phyloP scores from a whole-genome alignment of 2,113 vertebrate genomes.

The Silurus meridionalis region DNA sequence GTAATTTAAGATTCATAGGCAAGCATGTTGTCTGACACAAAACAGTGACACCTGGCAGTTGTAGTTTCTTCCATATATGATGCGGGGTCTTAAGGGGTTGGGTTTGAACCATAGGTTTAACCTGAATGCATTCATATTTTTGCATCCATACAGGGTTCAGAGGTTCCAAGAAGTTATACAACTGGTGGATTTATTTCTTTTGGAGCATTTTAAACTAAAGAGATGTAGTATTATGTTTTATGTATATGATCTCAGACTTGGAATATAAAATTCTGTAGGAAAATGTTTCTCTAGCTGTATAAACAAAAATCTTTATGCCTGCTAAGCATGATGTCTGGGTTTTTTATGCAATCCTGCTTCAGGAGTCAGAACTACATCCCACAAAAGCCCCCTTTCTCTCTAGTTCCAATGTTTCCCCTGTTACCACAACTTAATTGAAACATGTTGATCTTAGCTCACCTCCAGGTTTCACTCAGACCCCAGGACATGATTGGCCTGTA shows the following conservation, averaged over 20 bases:
- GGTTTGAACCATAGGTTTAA: not conserved
- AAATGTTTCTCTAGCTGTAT: slow-evolving; percentile 30
- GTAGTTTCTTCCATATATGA: not conserved
- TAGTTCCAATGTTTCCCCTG: not conserved
- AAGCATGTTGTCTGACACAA: not conserved
- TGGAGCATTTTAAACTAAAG: slow-evolving; percentile 1
- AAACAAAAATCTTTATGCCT: slow-evolving; percentile 14
- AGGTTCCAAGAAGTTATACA: not conserved
- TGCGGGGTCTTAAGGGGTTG: not conserved
- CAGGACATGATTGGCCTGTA: not conserved
- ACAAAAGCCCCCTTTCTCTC: not conserved
- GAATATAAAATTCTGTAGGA: slow-evolving; percentile 13
- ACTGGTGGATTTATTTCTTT: not conserved
- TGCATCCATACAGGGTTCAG: not conserved
- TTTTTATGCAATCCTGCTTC: not conserved
- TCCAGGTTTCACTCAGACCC: slow-evolving; percentile 13
- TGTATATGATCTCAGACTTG: slow-evolving; percentile 22
- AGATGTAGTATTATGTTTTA: not conserved
- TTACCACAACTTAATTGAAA: slow-evolving; percentile 1
- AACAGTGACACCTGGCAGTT: not conserved
- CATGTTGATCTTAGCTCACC: slow-evolving; percentile 19
- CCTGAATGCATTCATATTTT: not conserved
- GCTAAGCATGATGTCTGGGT: slow-evolving; percentile 2
- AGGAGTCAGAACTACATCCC: not conserved
- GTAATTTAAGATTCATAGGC: not conserved